Evolutionary conservation across 2,888 invertebrate genomes (phyloP).

Genomic region (Poecilus cupreus): DNA sequence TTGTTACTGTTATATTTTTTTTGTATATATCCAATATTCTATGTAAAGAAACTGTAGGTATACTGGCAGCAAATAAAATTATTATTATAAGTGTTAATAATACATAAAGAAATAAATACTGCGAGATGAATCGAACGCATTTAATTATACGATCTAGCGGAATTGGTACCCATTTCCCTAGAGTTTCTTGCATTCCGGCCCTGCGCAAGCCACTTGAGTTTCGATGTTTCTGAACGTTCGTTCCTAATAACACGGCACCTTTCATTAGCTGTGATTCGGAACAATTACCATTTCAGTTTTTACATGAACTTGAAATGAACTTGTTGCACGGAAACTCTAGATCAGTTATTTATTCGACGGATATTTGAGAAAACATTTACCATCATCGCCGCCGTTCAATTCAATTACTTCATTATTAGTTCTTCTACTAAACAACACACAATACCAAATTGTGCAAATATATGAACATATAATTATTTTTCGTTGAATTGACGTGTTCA

Average conservation of each 20-base stretch:
- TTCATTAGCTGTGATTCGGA: conserved; percentile 58
- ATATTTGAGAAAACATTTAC: conserved; percentile 16
- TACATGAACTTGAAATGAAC: conserved; percentile 41
- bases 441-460: neutral
- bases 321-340: conserved; percentile 48
- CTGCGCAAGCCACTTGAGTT: conserved; percentile 45
- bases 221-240: conserved; percentile 49
- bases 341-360: conserved; percentile 7
- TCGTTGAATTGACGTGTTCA: conserved; percentile 39
- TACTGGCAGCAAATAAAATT: too few relatives aligned
- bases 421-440: neutral
- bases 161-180: too few relatives aligned
- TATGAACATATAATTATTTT: conserved; percentile 18
- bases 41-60: too few relatives aligned
- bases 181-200: neutral
- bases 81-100: too few relatives aligned
- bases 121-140: too few relatives aligned
- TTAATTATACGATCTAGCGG: too few relatives aligned
- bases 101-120: too few relatives aligned
- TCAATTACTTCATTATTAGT: too few relatives aligned
- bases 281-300: conserved; percentile 55
- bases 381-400: too few relatives aligned
- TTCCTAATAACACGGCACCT: conserved; percentile 58
- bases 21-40: too few relatives aligned
- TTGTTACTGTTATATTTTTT: too few relatives aligned